phyloP scores from a whole-genome alignment of 53 echinoderm and acorn worm species.

The Antedon mediterranea region DNA sequence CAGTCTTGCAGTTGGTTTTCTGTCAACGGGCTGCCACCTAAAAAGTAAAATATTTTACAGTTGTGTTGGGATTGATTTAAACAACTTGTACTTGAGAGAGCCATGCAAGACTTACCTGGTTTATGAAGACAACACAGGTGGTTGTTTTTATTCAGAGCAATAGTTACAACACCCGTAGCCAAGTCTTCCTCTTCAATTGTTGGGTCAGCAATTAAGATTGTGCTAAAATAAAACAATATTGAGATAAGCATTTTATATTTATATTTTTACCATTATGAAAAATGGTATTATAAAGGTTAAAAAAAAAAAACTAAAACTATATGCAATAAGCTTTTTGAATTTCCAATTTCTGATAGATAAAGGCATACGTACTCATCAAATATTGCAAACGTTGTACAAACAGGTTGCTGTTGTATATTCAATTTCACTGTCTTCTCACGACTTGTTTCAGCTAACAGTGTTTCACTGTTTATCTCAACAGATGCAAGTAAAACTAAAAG shows the following conservation, averaged over 20 bases:
- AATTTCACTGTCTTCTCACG: constrained; percentile 28
- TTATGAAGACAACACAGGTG: constrained; percentile 60
- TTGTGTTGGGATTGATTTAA: too few species aligned
- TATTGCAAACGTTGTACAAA: constrained; percentile 72
- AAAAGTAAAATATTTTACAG: neutral
- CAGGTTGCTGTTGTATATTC: constrained; percentile 26
- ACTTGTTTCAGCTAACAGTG: constrained; percentile 41
- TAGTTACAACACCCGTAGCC: constrained; percentile 68
- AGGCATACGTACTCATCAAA: constrained; percentile 85
- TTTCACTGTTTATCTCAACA: constrained; percentile 56
- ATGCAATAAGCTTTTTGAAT: too few species aligned
- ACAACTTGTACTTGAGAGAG: too few species aligned
- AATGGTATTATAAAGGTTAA: too few species aligned
- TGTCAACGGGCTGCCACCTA: constrained; percentile 77
- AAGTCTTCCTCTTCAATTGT: constrained; percentile 78
- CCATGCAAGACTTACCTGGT: constrained; percentile 54
- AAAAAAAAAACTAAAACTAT: too few species aligned
- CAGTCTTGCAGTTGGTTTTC: constrained; percentile 67
- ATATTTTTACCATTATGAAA: too few species aligned
- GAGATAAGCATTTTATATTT: too few species aligned
- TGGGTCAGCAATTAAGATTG: constrained; percentile 67
- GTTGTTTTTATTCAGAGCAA: constrained; percentile 47
- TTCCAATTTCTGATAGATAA: too few species aligned
- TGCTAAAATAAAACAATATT: constrained; percentile 23
- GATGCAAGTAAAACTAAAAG: constrained; percentile 37